A percentile compares a stretch with the other conserved stretches of the same genome.
These are phyloP conservation scores for Eidolon dupreanum DNA, from an alignment of 2,797 vertebrate species.

Conservation along the genomic window DNA sequence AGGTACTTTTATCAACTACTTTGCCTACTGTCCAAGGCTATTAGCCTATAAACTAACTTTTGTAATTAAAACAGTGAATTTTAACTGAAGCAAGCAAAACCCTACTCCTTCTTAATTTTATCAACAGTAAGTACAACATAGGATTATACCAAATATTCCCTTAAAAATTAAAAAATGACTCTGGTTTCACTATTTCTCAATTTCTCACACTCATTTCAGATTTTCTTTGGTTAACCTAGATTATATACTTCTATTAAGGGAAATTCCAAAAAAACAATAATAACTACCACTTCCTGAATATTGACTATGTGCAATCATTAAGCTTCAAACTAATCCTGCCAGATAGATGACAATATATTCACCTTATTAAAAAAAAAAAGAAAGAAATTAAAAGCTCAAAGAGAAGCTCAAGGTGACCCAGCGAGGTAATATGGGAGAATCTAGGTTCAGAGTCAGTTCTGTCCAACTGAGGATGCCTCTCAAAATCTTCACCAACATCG, in stretches of 20 bases:
- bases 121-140: background rate
- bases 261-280: background rate
- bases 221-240: background rate
- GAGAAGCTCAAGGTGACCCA: background rate
- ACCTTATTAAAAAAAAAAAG: background rate
- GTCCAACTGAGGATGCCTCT: background rate
- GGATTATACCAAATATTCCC: background rate
- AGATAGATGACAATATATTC: background rate
- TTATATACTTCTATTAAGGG: background rate
- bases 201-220: background rate
- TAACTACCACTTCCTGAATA: background rate
- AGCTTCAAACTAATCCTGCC: background rate
- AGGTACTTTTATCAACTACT: background rate
- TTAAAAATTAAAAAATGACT: background rate
- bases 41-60: slow-evolving; percentile 39
- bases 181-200: background rate
- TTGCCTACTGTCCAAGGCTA: background rate
- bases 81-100: slow-evolving; percentile 66
- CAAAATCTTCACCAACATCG: background rate
- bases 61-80: slow-evolving; percentile 67
- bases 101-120: slow-evolving; percentile 68
- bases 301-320: background rate
- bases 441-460: background rate
- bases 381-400: background rate
- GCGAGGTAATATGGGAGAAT: background rate